A percentile compares a stretch with the other conserved stretches of the same genome.
Evolutionary conservation across 1,140 invertebrate species (phyloP).

Genomic region (Microvelia longipes): DNA sequence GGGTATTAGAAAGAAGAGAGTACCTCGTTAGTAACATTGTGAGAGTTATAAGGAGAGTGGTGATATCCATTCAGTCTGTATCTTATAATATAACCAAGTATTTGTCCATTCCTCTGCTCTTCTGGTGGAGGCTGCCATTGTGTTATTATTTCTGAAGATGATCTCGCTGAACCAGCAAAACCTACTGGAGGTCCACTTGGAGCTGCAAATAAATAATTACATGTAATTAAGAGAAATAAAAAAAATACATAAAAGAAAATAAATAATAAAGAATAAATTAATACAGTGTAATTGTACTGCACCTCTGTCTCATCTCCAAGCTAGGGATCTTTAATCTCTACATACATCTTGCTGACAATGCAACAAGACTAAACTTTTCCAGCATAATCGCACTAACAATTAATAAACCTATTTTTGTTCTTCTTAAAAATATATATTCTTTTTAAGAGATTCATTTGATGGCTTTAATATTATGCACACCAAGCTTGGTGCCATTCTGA

Average conservation of each 20-base stretch:
- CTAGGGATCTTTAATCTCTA: too few species aligned
- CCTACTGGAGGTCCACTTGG: slow-evolving; percentile 76
- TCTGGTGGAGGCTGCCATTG: slow-evolving; percentile 92
- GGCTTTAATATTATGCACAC: too few species aligned
- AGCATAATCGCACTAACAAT: too few species aligned
- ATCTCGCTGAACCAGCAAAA: slow-evolving; percentile 79
- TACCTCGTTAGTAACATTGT: slow-evolving; percentile 79
- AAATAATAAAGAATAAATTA: background rate
- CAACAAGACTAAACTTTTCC: too few species aligned
- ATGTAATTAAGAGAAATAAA: background rate
- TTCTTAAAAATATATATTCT: too few species aligned
- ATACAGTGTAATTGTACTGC: too few species aligned
- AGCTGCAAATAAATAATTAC: slow-evolving; percentile 36
- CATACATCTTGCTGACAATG: too few species aligned
- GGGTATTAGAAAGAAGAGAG: background rate
- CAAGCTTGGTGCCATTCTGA: too few species aligned
- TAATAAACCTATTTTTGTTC: too few species aligned
- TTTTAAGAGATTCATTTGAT: too few species aligned
- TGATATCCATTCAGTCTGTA: slow-evolving; percentile 84
- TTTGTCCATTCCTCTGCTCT: slow-evolving; percentile 85
- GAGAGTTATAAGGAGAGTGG: slow-evolving; percentile 69
- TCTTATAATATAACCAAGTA: slow-evolving; percentile 80
- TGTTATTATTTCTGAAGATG: slow-evolving; percentile 86
- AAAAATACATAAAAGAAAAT: too few species aligned
- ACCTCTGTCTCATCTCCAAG: too few species aligned